Conservation (phyloP, 37 sponge, comb jelly and placozoan genomes). For the Chondrosia reniformis region DNA sequence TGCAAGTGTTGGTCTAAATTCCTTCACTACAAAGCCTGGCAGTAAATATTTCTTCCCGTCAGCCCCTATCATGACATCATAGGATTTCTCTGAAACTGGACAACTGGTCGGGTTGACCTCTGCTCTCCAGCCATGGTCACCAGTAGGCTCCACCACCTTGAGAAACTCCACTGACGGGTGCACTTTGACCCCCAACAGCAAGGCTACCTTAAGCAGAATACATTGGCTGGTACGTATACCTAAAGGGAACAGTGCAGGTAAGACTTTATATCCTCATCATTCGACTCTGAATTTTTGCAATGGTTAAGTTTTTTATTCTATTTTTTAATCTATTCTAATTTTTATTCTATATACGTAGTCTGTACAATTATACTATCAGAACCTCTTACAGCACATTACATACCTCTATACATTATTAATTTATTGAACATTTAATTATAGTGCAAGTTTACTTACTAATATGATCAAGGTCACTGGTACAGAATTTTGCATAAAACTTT, state of each 20-base stretch:
- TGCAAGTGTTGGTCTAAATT: slow-evolving; percentile 86
- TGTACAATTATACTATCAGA: too few relatives aligned
- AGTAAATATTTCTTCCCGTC: slow-evolving; percentile 84
- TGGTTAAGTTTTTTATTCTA: not conserved
- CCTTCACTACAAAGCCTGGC: slow-evolving; percentile 68
- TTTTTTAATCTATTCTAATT: not conserved
- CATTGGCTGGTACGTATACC: slow-evolving; percentile 82
- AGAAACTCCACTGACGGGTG: slow-evolving; percentile 71
- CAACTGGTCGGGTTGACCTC: slow-evolving; percentile 32
- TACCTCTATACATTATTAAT: too few relatives aligned
- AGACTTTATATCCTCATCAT: too few relatives aligned
- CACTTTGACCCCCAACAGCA: slow-evolving; percentile 77
- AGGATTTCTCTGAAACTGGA: slow-evolving; percentile 17
- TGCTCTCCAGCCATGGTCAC: slow-evolving; percentile 56
- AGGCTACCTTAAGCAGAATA: slow-evolving; percentile 81
- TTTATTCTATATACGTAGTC: too few relatives aligned
- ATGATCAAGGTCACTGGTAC: slow-evolving; percentile 84
- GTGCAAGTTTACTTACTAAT: slow-evolving; percentile 63
- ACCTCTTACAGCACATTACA: too few relatives aligned
- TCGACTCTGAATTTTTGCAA: too few relatives aligned
- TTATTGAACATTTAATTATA: too few relatives aligned
- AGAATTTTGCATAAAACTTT: slow-evolving; percentile 84
- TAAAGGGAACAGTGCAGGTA: slow-evolving; percentile 1
- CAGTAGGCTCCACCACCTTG: slow-evolving; percentile 59
- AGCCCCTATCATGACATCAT: slow-evolving; percentile 80